phyloP scores from a whole-genome alignment of 2,888 invertebrate species.

The Steinernema scapterisci region DNA sequence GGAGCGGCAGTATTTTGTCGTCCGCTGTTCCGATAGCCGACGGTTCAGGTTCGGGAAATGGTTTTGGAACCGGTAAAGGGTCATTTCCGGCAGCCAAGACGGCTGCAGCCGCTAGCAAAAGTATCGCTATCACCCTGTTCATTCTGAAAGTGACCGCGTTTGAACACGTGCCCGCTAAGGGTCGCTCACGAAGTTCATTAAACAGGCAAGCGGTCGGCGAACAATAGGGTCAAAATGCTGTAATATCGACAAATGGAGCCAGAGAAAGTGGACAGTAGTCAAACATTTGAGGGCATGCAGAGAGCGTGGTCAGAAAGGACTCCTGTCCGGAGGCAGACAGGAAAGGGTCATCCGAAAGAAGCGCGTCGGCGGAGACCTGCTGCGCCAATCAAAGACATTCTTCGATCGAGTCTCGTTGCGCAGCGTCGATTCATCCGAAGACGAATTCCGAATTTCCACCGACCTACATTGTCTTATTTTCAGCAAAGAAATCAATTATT shows the following conservation, averaged over 20 bases:
- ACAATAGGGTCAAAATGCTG: conserved; percentile 4
- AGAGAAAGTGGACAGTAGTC: neutral
- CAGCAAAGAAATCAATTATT: conserved; percentile 31
- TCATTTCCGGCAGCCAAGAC: neutral
- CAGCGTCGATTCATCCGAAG: conserved; percentile 27
- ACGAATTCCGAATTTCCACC: conserved; percentile 31
- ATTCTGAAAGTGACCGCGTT: conserved; percentile 5
- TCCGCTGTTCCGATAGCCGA: neutral
- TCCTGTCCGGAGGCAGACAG: neutral
- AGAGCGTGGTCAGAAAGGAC: neutral
- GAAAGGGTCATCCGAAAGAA: conserved; percentile 1
- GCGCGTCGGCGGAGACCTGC: neutral
- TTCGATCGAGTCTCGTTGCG: conserved; percentile 18
- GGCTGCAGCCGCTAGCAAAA: neutral
- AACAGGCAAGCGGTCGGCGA: neutral
- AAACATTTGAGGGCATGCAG: neutral
- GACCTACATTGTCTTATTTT: conserved; percentile 33
- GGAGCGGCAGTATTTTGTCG: neutral
- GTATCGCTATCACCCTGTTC: neutral
- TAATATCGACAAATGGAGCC: neutral
- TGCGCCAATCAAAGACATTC: conserved; percentile 16
- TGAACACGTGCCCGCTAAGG: neutral
- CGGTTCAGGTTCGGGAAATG: conserved; percentile 30
- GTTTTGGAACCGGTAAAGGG: conserved; percentile 27
- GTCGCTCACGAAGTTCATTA: neutral